A percentile compares a stretch with the other conserved stretches of the same genome.
Conservation (phyloP, 2,888 invertebrate genomes). For the Xestia sexstrigata region DNA sequence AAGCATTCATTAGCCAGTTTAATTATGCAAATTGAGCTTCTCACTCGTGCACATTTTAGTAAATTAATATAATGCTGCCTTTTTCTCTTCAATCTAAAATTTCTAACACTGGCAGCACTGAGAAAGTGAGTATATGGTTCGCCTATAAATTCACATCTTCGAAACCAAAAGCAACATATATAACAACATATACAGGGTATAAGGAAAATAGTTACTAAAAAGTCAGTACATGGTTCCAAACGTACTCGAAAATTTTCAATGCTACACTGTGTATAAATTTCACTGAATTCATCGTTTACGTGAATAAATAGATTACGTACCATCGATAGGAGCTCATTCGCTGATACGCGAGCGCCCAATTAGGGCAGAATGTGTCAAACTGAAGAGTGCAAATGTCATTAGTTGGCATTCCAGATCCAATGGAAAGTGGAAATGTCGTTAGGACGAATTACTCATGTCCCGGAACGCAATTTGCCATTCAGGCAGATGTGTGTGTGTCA, state of each 20-base stretch:
- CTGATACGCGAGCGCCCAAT: slow-evolving; percentile 46
- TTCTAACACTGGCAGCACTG: not conserved
- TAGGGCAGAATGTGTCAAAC: slow-evolving; percentile 40
- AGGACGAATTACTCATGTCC: slow-evolving; percentile 36
- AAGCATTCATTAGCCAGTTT: not conserved
- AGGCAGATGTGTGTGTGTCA: not conserved
- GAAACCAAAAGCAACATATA: no score
- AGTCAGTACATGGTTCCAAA: not conserved
- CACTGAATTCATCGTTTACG: not conserved
- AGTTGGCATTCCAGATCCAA: slow-evolving; percentile 40
- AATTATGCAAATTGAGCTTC: not conserved
- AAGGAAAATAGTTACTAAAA: not conserved
- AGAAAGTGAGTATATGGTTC: not conserved
- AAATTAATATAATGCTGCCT: not conserved
- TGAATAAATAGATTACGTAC: slow-evolving; percentile 46
- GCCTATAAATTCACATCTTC: not conserved
- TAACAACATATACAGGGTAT: not conserved
- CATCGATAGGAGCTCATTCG: slow-evolving; percentile 41
- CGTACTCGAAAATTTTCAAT: not conserved
- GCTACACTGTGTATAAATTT: not conserved
- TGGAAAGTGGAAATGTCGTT: slow-evolving; percentile 50
- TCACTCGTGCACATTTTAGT: not conserved
- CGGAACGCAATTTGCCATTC: slow-evolving; percentile 12
- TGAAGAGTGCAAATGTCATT: slow-evolving; percentile 58
- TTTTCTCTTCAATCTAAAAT: not conserved